Base-by-base conservation (phyloP, 2,797 vertebrate species). In the Sebastolobus alascanus region DNA sequence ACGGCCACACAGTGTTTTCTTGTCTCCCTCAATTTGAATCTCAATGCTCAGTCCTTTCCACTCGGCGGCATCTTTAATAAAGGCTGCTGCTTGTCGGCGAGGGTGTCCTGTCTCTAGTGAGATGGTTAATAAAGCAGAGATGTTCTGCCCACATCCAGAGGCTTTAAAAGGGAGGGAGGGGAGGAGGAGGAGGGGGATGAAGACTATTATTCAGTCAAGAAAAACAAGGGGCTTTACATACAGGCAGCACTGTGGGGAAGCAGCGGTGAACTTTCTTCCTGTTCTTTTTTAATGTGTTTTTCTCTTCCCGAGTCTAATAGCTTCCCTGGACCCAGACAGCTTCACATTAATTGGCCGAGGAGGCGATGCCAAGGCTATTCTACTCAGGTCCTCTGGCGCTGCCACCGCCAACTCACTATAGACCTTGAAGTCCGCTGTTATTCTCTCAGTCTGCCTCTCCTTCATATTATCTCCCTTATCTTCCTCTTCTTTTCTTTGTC, bases 271-370 rank as follows among this genome's bases (percentile, higher is more conserved):
- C 91, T 93, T 94, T 94, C 89, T 92, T 93, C 90, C 92, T 89
- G 67, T 85, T 93, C 88, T 84, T 91, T 93, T 94, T 93, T 93
- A 94, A 91, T 93, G 90, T 92, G 91, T 93, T 93, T 93, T 93
- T 94, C 89, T 90, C 88, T 94, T 86, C 83, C 90, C 82, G 77
- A 93, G 84, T 93, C 92, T 94, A 95, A 94, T 93, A 93, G 93
- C 91, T 92, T 94, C 93, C 92, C 91, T 82, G 90, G 93, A 92
- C 92, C 92, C 91, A 92, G 92, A 94, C 93, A 93, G 90, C 91
- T 93, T 93, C 93, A 94, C 90, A 92, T 94, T 95, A 95, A 95
- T 95, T 95, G 94, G 94, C 90, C 87, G 66, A 90, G 90, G 91
- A 94, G 87, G 90, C 84, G 50, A 94, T 92, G 89, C 88, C 90